Percentiles rank a stretch among this genome's conserved stretches.
Conservation (phyloP, 2,888 invertebrate species). For the Elmis aenea region DNA sequence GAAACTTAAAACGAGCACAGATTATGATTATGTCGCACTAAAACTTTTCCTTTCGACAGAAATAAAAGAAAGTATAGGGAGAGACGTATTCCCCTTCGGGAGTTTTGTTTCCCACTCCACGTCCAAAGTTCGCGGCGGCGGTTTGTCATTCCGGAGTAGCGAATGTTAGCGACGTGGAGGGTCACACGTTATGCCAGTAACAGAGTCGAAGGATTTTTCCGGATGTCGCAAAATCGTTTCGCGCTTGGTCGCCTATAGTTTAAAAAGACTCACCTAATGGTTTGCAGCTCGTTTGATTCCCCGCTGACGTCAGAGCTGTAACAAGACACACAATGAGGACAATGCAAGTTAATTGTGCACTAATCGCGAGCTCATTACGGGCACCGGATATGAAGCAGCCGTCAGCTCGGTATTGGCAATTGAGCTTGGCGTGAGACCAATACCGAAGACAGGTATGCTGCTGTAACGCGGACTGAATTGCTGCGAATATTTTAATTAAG, state of each 20-base stretch:
- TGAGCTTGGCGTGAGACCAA: conserved; percentile 12
- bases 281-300: conserved; percentile 28
- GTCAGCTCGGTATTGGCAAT: conserved; percentile 17
- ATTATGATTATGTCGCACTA: conserved; percentile 39
- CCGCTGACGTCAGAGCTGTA: conserved; percentile 37
- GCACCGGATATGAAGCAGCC: conserved; percentile 16
- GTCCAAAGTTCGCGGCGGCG: conserved; percentile 4
- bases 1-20: conserved; percentile 35
- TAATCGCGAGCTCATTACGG: conserved; percentile 27
- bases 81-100: conserved; percentile 18
- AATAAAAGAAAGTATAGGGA: conserved; percentile 22
- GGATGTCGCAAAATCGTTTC: conserved; percentile 11
- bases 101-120: conserved; percentile 12
- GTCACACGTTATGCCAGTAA: too few species aligned
- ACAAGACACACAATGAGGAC: conserved; percentile 34
- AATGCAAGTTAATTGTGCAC: conserved; percentile 30
- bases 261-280: conserved; percentile 32
- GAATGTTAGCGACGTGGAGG: conserved; percentile 7
- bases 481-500: conserved; percentile 18
- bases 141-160: conserved; percentile 13
- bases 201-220: conserved; percentile 3
- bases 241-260: conserved; percentile 6
- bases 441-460: conserved; percentile 10
- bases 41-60: conserved; percentile 26
- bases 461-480: conserved; percentile 9